phyloP scores from a whole-genome alignment of 2,888 invertebrate genomes.

The Odontomyia ornata region DNA sequence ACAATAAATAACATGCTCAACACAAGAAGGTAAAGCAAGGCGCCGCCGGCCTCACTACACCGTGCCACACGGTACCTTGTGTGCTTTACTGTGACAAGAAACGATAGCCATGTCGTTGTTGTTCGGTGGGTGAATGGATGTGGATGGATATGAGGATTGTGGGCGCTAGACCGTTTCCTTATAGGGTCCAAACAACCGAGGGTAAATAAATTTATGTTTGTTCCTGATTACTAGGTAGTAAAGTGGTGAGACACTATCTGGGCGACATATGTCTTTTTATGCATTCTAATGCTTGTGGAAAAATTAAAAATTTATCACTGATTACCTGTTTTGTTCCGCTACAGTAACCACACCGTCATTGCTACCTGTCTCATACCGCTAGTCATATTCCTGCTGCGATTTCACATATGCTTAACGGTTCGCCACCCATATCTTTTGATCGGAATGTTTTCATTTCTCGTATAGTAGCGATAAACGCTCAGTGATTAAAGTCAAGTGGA shows the following conservation, averaged over 20 bases:
- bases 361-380: not conserved
- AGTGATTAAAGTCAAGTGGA: not conserved
- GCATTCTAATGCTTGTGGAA: slow-evolving; percentile 26
- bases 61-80: slow-evolving; percentile 8
- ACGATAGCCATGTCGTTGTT: slow-evolving; percentile 12
- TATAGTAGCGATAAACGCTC: not conserved
- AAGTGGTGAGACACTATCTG: not conserved
- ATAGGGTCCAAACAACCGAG: not conserved
- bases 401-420: slow-evolving; percentile 22
- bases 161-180: slow-evolving; percentile 47
- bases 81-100: slow-evolving; percentile 44
- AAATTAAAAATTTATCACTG: slow-evolving; percentile 17
- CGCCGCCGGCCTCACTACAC: slow-evolving; percentile 19
- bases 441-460: slow-evolving; percentile 18
- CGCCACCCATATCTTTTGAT: slow-evolving; percentile 3
- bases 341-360: not conserved
- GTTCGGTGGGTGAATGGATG: not conserved
- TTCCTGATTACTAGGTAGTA: not conserved
- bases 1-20: slow-evolving; percentile 33
- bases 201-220: not conserved
- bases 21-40: slow-evolving; percentile 12
- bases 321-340: slow-evolving; percentile 38
- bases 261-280: not conserved
- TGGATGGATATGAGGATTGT: slow-evolving; percentile 24
- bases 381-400: slow-evolving; percentile 23